Base-by-base conservation (phyloP, 2,113 vertebrate species). In the Drymodes brunneopygia region DNA sequence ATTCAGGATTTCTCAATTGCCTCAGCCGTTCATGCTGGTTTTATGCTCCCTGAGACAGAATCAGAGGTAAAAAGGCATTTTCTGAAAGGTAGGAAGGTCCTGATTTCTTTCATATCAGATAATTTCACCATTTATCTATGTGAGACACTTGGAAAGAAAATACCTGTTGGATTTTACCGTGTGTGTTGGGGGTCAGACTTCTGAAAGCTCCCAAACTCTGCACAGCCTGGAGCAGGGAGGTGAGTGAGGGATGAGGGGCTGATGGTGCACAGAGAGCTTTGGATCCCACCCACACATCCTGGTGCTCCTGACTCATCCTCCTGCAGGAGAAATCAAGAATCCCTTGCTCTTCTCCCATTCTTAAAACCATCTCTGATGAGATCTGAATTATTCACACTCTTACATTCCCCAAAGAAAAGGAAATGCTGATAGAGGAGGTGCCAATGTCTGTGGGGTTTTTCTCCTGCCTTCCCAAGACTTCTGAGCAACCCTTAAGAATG, bases 1-100 rank as follows among this genome's bases (percentile, higher is more conserved):
- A 16, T 74, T 86, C 72, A 82, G 40, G 40, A 69, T 90, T 83
- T 94, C 73, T 93, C 92, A 88, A n/a, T 92, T 90, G 64, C 72
- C 65, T 66, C 64, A 78, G 75, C 75, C 64, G 40, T 86, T 92
- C 82, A 18, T 56, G 47, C n/a, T 74, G 75, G 36, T 27, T 96
- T 95, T 57, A 20, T 78, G 57, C 71, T 89, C 81, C 45, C 79
- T 87, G 94, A 88, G 70, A 82, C 38, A 89, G 5, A 81, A 84
- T 31, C 50, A 61, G 61, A 81, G 21, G 44, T 45, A 73, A 92
- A 94, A 73, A 85, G n/a, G 19, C 28, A 85, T 75, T 89, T 94
- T 86, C 73, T 75, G 23, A 79, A 54, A 25, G 25, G 22, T 67
- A 24, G 20, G 73, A 92, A 92, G 48, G 42, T 7, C 23, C 6